Evolutionary conservation across 2,888 invertebrate genomes (phyloP), one percentile per base, ranked within the genome.

Genomic region (Reticulitermes lucifugus): DNA sequence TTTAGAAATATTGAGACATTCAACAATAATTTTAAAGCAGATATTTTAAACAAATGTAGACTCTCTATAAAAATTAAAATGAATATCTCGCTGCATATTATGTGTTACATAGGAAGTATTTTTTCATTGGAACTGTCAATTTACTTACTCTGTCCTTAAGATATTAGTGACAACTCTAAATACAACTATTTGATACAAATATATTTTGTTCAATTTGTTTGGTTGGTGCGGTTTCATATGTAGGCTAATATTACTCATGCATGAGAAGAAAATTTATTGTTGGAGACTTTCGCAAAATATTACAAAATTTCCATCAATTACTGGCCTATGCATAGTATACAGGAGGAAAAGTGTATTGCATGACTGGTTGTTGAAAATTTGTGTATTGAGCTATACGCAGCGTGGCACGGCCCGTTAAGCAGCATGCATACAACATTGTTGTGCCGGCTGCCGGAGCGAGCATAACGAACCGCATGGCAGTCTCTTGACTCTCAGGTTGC

Each of bases 381-480:
- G 21, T 22, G 73, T 21, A 73, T 7, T 73, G 41, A 73, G 73
- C 73, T 41, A 41, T 73, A 25, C 35, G 22, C 7, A 18, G 18
- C 21, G 12, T 41, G 59, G 25, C 46, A 46, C 60, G 35, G 80
- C 29, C 60, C 60, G 80, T 59, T 60, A 80, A 35, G 59, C n/a
- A 55, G 35, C 35, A 14, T 60, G 35, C 80, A 41, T 41, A 60
- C 55, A 80, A 22, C 35, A 60, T 60, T 80, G 80, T 80, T 80
- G 80, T 80, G 79, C 25, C 59, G 29, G 14, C 35, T 14, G 41
- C 41, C 46, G 80, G 80, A 60, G 60, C 60, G 29, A 25, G 59
- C 22, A 60, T 12, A 46, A 18, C 55, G n/a, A 65, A 25, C 51
- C 59, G 5, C 51, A 25, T 10, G 1, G 46, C 79, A 79, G 10